These are phyloP conservation scores for Anisognathus igniventris DNA, from an alignment of 2,797 vertebrate genomes.

Conservation along the genomic window DNA sequence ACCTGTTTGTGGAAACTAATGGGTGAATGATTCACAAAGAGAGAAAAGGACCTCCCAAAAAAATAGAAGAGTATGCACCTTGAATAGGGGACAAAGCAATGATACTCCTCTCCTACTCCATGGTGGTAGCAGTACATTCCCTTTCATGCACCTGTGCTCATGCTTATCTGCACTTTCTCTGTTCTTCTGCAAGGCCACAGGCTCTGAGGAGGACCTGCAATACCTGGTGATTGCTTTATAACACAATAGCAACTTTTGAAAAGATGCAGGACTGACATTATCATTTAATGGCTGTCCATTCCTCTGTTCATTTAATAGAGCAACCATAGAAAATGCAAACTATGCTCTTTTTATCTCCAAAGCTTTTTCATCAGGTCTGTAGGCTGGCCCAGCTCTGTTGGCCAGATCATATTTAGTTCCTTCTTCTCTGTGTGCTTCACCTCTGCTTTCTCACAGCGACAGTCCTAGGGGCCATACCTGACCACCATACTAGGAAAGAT, in stretches of 20 bases:
- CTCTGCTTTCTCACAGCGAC: not conserved
- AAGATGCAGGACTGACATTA: not conserved
- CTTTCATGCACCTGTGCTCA: fast-evolving
- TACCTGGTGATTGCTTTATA: not conserved
- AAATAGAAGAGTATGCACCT: not conserved
- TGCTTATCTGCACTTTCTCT: not conserved
- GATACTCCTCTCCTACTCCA: not conserved
- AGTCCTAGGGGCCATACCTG: not conserved
- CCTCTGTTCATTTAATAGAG: not conserved
- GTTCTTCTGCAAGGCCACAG: not conserved
- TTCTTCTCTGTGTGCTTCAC: not conserved
- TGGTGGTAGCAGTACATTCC: fast-evolving
- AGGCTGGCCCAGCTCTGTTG: not conserved
- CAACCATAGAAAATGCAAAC: not conserved
- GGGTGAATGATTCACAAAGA: not conserved
- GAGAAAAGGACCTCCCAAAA: not conserved
- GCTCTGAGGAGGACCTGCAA: not conserved
- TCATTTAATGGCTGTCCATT: not conserved
- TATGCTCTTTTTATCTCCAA: not conserved
- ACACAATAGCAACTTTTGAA: not conserved
- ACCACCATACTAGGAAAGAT: not conserved
- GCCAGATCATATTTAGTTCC: not conserved
- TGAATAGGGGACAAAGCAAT: not conserved
- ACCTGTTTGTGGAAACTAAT: not conserved
- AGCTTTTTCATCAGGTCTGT: not conserved